Evolutionary conservation across 92 coral and sea anemone species (phyloP).

Genomic region (Porites evermanni): DNA sequence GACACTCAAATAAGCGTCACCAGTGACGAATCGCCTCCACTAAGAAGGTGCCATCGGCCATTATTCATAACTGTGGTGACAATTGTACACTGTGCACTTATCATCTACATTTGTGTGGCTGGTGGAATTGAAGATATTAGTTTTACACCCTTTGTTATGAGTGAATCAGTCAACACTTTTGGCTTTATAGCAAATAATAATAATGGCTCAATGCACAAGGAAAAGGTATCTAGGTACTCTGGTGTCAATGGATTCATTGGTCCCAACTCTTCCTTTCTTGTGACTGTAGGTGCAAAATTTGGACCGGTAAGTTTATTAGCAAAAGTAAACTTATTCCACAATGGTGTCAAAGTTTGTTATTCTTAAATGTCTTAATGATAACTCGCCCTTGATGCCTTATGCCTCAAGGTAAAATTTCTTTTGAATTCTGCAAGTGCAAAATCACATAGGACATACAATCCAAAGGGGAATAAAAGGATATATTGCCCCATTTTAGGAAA

Average conservation of each 20-base stretch:
- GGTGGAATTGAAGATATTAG: slow-evolving; percentile 74
- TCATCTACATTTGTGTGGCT: slow-evolving; percentile 59
- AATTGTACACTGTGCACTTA: slow-evolving; percentile 53
- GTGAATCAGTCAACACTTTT: slow-evolving; percentile 36
- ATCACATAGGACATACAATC: no score
- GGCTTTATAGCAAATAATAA: slow-evolving; percentile 54
- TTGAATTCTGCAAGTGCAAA: no score
- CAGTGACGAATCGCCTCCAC: not conserved
- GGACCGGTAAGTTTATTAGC: slow-evolving; percentile 71
- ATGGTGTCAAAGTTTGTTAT: not conserved
- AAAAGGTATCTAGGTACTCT: slow-evolving; percentile 30
- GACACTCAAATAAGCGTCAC: slow-evolving; percentile 16
- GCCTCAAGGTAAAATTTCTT: no score
- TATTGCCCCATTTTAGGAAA: no score
- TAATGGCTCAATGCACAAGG: not conserved
- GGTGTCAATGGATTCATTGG: slow-evolving; percentile 75
- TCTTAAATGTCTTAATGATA: not conserved
- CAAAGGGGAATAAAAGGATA: no score
- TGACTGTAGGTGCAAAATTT: slow-evolving; percentile 74
- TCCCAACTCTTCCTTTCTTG: slow-evolving; percentile 80
- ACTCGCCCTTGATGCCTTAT: no score
- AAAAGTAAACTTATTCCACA: no score
- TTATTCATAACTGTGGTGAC: slow-evolving; percentile 65
- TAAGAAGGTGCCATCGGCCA: slow-evolving; percentile 53
- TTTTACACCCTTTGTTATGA: slow-evolving; percentile 32